Evolutionary conservation across 2,888 invertebrate species (phyloP), one percentile per base, ranked within the genome.

Genomic region (Melinaea menophilus): DNA sequence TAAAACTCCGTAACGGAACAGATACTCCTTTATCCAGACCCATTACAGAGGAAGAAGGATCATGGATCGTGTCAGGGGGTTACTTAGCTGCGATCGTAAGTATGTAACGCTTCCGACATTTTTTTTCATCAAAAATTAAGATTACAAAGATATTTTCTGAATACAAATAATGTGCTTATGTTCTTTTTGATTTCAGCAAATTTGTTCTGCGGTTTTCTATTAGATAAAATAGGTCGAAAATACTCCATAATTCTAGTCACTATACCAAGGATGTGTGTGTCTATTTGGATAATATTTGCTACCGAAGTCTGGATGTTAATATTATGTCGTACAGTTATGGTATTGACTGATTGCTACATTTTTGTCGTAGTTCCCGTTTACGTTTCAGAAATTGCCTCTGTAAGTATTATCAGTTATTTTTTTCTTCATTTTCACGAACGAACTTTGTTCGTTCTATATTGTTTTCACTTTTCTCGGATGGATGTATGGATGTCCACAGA

Each of bases 11-110:
- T 51, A 51, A 51, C 31, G 68, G 55, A 2, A 72, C 73, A 1
- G 73, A 80, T 55, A 75, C 80, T 0, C 73, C 79, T 0, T 69
- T 85, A 1, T 45, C 75, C 0, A 61, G 68, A 1, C 79, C 81
- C 1, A 73, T 85, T 46, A 80, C 81, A 0, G 77, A 76, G 0
- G 78, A 79, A 3, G 80, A 86, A 58, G 85, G 84, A 0, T 82
- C 85, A 0, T 86, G 86, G 86, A 75, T 86, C 0, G 84, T 85
- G 0, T 79, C 86, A n/a, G 72, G 82, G 4, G 81, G 82, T 2
- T 78, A 71, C 35, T 66, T 85, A 0, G 68, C 70, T 22, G 76
- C 73, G 9, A 61, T 74, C 0, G 82, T 11, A 69, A 71, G 76
- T 71, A 51, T 55, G 51, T 22, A 22, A 22, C 22, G 22, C 22